Base-by-base conservation (phyloP, 2,113 vertebrate species). In the Octodon degus region DNA sequence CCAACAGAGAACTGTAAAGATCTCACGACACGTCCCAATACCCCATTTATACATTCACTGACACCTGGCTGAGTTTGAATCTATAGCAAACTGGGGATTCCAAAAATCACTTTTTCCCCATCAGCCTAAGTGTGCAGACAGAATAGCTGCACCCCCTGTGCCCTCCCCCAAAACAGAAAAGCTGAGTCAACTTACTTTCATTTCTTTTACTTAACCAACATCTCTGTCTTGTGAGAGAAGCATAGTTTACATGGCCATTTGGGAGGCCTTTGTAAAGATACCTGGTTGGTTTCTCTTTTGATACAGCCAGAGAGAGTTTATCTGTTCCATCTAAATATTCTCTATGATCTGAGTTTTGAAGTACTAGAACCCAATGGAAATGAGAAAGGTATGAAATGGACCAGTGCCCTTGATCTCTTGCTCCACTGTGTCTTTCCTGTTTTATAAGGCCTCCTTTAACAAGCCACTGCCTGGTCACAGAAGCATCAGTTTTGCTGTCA, bases 151-250 rank as follows among this genome's bases (percentile, higher is more conserved):
- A 81, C 11, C 6, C 16, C 9, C 60, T 10, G 7, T 9, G 16
- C 47, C 1, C 53, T 53, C 1, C 1, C 13, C 17, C 55, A 81
- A n/a, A 81, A 37, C 9, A 2, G 34, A 53, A 81, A 85, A n/a
- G 10, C 3, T 50, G 65, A 91, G 7, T 90, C 37, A 70, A 86
- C 19, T 53, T 76, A 67, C 50, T 60, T 89, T 55, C 13, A 74
- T 96, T 76, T 88, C n/a, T 88, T 95, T 68, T 58, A 37, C 30
- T 86, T 80, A 34, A 47, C 32, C 27, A 50, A 74, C 10, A 84
- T 12, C 34, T 11, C 25, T 43, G 2, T n/a, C 13, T 9, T 84
- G 4, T 60, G 37, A 79, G 47, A 30, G 63, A 70, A 83, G 10
- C 0, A 24, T 11, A 68, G 67, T 60, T 62, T 65, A 70, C 65